Base-by-base conservation (phyloP, 2,888 invertebrate genomes). In the Noctua janthe region DNA sequence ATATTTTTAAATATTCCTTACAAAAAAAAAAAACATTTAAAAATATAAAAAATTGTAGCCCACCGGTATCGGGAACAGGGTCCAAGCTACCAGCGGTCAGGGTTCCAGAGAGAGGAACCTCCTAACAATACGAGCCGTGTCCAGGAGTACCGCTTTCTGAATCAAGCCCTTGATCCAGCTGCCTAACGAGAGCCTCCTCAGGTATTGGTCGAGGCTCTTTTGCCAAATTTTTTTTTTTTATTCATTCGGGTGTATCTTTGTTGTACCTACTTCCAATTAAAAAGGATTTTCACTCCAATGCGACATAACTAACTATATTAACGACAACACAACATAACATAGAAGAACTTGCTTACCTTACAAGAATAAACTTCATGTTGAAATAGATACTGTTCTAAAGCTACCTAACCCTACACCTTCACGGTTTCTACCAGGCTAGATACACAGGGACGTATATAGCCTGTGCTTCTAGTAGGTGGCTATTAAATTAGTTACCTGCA, bases 401-500 rank as follows among this genome's bases (percentile, higher is more conserved):
- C 13, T 13, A 67, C 6, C n/a, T 54, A n/a, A 11, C 15, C 29
- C 15, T 20, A 67, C 43, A 77, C 80, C 66, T 47, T 69, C 71
- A 67, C 23, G 35, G 23, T 35, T 43, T 49, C 17, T 54, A 23
- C 10, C 15, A n/a, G 20, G 17, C 20, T 59, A 71, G 23, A 35
- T 71, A 20, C 13, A 56, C 10, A 49, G 47, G 8, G 1, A 56
- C 10, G 2, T 47, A 29, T 23, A 67, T 35, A 67, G 59, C 51
- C 20, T 29, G 59, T 11, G 59, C n/a, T 73, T 6, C 20, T 20
- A 74, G 73, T 56, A 39, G 56, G 13, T 43, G n/a, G 20, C 15
- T 76, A 73, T 83, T 78, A 67, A 85, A 78, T 84, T 76, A 83
- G 70, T 83, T 83, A 71, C 66, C 66, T 76, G 84, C 73, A 76